Percentiles rank a stretch among this genome's conserved stretches.
Evolutionary conservation across 2,113 vertebrate species (phyloP).

Genomic region (Malurus alboscapulatus): DNA sequence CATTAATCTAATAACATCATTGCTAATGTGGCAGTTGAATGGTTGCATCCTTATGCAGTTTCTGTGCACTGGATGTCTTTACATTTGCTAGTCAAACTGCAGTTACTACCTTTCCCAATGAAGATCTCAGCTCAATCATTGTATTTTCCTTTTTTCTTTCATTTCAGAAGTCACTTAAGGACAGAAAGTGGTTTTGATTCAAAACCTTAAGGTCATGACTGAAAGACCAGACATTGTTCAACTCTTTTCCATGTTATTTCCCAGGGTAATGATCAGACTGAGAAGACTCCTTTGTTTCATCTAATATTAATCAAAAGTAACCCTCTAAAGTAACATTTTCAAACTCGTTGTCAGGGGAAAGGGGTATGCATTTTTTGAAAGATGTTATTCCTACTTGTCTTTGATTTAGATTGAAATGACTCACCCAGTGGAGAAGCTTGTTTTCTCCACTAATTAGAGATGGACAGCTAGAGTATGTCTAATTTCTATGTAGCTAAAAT

Average conservation of each 20-base stretch:
- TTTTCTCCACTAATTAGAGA: background rate
- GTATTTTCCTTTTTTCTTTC: background rate
- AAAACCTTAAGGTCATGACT: background rate
- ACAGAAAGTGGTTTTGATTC: background rate
- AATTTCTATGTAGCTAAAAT: background rate
- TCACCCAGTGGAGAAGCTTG: background rate
- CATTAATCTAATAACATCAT: slow-evolving; percentile 31
- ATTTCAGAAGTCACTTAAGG: background rate
- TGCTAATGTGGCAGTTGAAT: background rate
- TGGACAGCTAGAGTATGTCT: background rate
- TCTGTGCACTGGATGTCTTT: background rate
- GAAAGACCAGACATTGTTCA: background rate
- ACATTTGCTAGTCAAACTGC: background rate
- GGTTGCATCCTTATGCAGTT: background rate
- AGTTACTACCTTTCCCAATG: background rate
- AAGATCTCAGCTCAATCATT: background rate
- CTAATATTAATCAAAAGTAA: background rate
- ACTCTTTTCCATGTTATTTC: background rate
- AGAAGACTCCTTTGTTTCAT: background rate
- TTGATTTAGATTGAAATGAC: background rate
- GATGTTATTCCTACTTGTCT: background rate
- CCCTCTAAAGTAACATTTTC: background rate
- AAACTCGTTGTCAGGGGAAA: background rate
- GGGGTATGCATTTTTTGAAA: background rate
- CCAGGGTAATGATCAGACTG: background rate